A percentile compares a stretch with the other conserved stretches of the same genome.
Evolutionary conservation across 2,113 vertebrate genomes (phyloP).

Genomic region (Sardina pilchardus): DNA sequence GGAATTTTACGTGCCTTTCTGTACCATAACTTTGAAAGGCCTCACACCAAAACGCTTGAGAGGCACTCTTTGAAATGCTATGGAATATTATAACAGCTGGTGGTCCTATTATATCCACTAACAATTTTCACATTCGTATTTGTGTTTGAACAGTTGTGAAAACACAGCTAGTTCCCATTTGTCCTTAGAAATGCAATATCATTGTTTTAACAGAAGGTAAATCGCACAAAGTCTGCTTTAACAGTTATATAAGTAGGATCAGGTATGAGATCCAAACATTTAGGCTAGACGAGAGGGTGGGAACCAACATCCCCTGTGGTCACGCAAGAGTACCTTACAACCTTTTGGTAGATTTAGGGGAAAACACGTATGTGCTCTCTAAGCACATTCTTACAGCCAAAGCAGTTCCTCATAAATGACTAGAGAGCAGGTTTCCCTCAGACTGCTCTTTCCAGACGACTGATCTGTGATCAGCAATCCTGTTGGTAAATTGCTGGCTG

Average conservation of each 20-base stretch:
- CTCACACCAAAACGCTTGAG: background rate
- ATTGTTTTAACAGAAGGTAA: conserved; percentile 33
- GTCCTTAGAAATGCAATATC: conserved; percentile 24
- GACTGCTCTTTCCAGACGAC: background rate
- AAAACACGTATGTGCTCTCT: conserved; percentile 20
- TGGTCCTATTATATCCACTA: conserved; percentile 10
- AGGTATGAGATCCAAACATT: conserved; percentile 33
- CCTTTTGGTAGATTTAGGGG: conserved; percentile 13
- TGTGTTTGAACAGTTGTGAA: conserved; percentile 49
- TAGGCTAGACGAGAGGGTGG: conserved; percentile 36
- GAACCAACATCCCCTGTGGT: conserved; percentile 28
- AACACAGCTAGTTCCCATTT: conserved; percentile 37
- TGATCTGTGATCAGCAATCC: background rate
- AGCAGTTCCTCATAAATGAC: conserved; percentile 34
- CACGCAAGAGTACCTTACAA: conserved; percentile 30
- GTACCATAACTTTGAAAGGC: background rate
- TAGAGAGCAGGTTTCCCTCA: conserved; percentile 14
- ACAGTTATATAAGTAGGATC: conserved; percentile 22
- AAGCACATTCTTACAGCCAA: conserved; percentile 42
- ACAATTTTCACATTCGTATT: background rate
- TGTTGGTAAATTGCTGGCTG: background rate
- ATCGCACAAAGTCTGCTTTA: conserved; percentile 30
- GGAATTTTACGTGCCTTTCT: background rate
- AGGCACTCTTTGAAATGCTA: background rate
- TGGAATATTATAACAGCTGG: conserved; percentile 28